Conservation (phyloP, 92 coral and sea anemone genomes). For the Pocillopora grandis region DNA sequence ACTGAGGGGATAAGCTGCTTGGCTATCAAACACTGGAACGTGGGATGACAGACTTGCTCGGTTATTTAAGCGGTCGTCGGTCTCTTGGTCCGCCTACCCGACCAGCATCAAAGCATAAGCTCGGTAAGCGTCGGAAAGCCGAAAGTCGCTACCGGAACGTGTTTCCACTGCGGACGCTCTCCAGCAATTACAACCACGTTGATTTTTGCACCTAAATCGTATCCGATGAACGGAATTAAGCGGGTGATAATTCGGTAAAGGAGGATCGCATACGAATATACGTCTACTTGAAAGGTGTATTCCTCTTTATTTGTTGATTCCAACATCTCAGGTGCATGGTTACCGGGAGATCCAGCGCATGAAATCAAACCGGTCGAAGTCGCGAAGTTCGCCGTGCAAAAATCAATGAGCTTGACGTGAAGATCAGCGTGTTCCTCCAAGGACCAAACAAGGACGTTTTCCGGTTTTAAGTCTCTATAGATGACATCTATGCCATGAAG, state of each 20-base stretch:
- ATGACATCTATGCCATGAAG: conserved; percentile 80
- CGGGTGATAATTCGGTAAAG: conserved; percentile 86
- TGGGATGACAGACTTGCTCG: conserved; percentile 80
- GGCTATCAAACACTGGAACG: conserved; percentile 88
- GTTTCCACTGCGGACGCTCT: conserved; percentile 79
- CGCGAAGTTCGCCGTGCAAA: conserved; percentile 96
- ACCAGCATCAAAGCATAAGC: conserved; percentile 85
- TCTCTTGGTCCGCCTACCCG: conserved; percentile 70
- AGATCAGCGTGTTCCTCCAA: conserved; percentile 83
- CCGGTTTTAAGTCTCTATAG: conserved; percentile 95
- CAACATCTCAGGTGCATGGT: conserved; percentile 92
- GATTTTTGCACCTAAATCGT: conserved; percentile 59
- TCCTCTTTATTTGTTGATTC: conserved; percentile 74
- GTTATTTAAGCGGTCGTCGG: conserved; percentile 72
- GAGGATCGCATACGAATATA: conserved; percentile 87
- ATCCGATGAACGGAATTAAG: conserved; percentile 62
- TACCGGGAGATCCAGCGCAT: conserved; percentile 75
- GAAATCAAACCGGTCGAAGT: conserved; percentile 80
- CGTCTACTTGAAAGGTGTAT: conserved; percentile 85
- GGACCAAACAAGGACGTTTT: conserved; percentile 95
- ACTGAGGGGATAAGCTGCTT: conserved; percentile 69
- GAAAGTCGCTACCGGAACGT: conserved; percentile 50
- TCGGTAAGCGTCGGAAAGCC: conserved; percentile 90
- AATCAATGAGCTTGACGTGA: conserved; percentile 91
- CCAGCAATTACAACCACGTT: conserved; percentile 72